Conservation (phyloP, 2,797 vertebrate genomes). For the Ibycter americanus region DNA sequence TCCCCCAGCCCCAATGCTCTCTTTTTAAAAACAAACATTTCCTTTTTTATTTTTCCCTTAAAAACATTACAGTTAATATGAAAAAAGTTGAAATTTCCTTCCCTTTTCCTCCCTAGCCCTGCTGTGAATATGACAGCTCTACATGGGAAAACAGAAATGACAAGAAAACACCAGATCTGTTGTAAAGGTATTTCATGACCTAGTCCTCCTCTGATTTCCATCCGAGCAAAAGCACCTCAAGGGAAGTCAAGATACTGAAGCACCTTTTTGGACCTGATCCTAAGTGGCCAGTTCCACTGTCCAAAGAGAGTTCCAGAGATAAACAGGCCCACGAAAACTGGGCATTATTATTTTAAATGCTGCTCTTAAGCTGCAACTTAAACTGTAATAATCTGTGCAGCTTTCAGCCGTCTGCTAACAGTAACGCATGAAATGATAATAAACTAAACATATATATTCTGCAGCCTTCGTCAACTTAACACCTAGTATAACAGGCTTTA, state of each 20-base stretch:
- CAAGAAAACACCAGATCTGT: background rate
- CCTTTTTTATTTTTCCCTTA: background rate
- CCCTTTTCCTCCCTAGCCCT: background rate
- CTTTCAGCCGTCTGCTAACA: background rate
- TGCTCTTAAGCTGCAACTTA: conserved; percentile 17
- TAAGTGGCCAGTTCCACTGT: conserved; percentile 35
- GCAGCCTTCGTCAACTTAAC: conserved; percentile 17
- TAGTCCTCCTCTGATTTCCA: background rate
- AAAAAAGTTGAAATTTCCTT: background rate
- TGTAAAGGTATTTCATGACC: background rate
- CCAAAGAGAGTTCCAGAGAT: conserved; percentile 28
- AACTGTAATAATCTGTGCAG: background rate
- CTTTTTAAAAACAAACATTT: background rate
- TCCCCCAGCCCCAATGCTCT: background rate
- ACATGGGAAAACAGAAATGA: conserved; percentile 1
- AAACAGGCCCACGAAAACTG: conserved; percentile 15
- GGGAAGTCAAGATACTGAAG: conserved; percentile 42
- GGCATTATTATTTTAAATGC: conserved; percentile 34
- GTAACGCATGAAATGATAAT: background rate
- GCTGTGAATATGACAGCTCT: background rate
- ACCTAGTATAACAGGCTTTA: background rate
- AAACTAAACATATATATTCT: background rate
- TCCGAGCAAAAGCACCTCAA: background rate
- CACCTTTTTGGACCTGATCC: conserved; percentile 56
- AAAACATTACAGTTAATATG: background rate